Conservation (phyloP, 2,888 invertebrate species). For the Philopedon plagiatum region DNA sequence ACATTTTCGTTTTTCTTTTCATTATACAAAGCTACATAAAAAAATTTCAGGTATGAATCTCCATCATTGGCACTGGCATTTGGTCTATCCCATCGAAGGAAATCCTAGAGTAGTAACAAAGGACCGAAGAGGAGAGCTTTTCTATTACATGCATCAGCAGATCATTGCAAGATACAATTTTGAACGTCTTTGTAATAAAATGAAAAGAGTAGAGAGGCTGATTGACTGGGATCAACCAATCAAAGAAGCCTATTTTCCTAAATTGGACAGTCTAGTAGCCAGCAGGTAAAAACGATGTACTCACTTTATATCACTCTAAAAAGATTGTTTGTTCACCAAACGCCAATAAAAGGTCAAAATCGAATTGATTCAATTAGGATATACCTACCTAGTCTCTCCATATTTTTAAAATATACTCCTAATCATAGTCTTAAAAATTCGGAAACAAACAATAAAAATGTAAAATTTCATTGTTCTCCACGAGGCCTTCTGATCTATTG, state of each 20-base stretch:
- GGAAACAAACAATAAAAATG: too few relatives aligned
- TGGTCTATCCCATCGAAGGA: slow-evolving; percentile 86
- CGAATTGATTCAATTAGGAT: too few relatives aligned
- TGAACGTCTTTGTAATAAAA: slow-evolving; percentile 81
- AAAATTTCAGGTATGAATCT: slow-evolving; percentile 75
- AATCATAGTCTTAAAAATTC: too few relatives aligned
- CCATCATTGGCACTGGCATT: slow-evolving; percentile 94
- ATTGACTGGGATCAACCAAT: slow-evolving; percentile 80
- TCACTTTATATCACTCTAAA: too few relatives aligned
- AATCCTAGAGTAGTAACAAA: slow-evolving; percentile 77
- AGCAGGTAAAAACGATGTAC: slow-evolving; percentile 68
- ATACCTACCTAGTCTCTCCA: too few relatives aligned
- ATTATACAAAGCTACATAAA: background rate
- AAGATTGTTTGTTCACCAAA: too few relatives aligned
- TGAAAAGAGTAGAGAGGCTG: slow-evolving; percentile 75
- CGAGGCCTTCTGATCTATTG: too few relatives aligned
- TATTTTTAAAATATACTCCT: too few relatives aligned
- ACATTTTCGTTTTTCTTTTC: too few relatives aligned
- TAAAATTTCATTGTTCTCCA: too few relatives aligned
- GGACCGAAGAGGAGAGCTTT: slow-evolving; percentile 84
- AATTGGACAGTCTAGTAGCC: slow-evolving; percentile 83
- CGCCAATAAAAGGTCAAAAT: too few relatives aligned
- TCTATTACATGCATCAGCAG: slow-evolving; percentile 86
- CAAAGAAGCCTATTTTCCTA: slow-evolving; percentile 86
- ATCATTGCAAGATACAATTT: slow-evolving; percentile 73